These are phyloP conservation scores for Sesamia nonagrioides DNA, from an alignment of 1,140 invertebrate genomes.

Conservation along the genomic window DNA sequence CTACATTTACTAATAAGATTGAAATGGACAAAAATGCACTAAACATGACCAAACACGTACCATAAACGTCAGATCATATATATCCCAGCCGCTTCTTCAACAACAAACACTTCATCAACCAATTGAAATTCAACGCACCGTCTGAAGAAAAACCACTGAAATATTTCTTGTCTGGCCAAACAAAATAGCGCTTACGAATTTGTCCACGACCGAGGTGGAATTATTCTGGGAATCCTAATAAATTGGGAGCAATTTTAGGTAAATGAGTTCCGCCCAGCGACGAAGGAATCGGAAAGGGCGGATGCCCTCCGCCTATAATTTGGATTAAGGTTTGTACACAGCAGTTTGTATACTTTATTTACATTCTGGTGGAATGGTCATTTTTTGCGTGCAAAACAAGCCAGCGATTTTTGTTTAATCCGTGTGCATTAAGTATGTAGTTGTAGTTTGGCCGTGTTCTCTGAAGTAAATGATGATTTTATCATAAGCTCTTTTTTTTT, in stretches of 20 bases:
- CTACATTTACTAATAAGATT: too few species aligned
- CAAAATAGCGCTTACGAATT: conserved; percentile 35
- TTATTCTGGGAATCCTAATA: conserved; percentile 65
- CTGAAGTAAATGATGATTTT: too few species aligned
- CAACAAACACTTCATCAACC: conserved; percentile 9
- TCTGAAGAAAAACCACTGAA: conserved; percentile 3
- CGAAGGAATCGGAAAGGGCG: conserved; percentile 58
- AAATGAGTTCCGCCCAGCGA: conserved; percentile 59
- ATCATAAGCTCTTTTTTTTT: too few species aligned
- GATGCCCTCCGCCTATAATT: conserved; percentile 59
- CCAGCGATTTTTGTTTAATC: too few species aligned
- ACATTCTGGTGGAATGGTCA: neutral
- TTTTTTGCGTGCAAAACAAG: neutral
- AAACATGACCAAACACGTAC: too few species aligned
- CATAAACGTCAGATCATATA: neutral
- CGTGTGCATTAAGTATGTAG: too few species aligned
- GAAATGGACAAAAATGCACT: too few species aligned
- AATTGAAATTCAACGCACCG: conserved; percentile 12
- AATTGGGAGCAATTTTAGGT: conserved; percentile 66
- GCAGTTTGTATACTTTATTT: conserved; percentile 21
- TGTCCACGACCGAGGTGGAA: conserved; percentile 51
- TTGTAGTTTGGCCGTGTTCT: too few species aligned
- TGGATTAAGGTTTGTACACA: conserved; percentile 50
- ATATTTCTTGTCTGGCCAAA: conserved; percentile 27
- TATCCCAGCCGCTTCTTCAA: neutral